phyloP scores from a whole-genome alignment of 2,797 vertebrate species.

The Echeneis naucrates region DNA sequence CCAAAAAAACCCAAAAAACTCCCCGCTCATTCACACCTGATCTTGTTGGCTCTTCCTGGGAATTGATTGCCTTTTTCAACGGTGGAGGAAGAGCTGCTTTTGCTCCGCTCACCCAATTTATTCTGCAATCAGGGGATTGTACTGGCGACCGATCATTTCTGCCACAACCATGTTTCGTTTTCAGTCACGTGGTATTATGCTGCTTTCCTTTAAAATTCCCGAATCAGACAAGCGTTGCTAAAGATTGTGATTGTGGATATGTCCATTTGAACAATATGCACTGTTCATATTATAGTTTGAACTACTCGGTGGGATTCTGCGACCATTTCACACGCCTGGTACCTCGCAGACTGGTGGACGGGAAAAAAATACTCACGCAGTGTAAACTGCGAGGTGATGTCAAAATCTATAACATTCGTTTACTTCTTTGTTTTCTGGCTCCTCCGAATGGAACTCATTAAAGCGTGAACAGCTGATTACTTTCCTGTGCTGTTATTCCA shows the following conservation, averaged over 20 bases:
- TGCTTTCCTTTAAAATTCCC: background rate
- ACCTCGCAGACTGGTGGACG: too few species aligned
- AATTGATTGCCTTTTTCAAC: conserved; percentile 18
- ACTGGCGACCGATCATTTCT: conserved; percentile 3
- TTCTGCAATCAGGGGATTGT: background rate
- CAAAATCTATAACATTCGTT: too few species aligned
- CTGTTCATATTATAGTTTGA: background rate
- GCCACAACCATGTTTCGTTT: too few species aligned
- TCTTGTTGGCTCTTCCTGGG: background rate
- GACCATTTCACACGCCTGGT: too few species aligned
- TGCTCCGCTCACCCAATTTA: background rate
- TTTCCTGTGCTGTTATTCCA: background rate
- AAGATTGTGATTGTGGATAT: background rate
- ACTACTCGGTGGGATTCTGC: too few species aligned
- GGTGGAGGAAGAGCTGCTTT: background rate
- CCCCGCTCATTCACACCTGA: conserved; percentile 29
- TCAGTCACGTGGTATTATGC: background rate
- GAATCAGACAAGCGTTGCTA: background rate
- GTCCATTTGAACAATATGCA: background rate
- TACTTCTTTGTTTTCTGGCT: too few species aligned
- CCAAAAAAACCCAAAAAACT: too few species aligned
- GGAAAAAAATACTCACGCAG: too few species aligned
- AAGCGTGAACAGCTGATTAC: too few species aligned
- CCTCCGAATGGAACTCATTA: too few species aligned
- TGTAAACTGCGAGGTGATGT: too few species aligned